Conservation (phyloP, 2,888 invertebrate genomes). For the Dendrolimus pini region DNA sequence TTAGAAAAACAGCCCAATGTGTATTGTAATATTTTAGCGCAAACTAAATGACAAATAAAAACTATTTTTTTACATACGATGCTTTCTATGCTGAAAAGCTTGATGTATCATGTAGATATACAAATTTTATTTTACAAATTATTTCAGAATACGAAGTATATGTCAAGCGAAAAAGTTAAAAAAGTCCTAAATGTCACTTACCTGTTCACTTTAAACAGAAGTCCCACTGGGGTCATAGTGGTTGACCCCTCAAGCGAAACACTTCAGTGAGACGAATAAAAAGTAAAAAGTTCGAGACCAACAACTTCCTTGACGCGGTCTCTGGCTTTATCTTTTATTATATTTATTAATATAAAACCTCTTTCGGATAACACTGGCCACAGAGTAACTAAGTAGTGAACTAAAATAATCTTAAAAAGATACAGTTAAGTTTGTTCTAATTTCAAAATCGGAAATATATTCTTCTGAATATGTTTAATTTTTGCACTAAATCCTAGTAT, state of each 20-base stretch:
- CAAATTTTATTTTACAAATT: too few species aligned
- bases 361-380: background rate
- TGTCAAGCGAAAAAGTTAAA: too few species aligned
- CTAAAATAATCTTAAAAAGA: background rate
- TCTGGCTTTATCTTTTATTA: background rate
- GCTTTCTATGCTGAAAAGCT: too few species aligned
- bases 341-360: background rate
- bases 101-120: too few species aligned
- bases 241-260: conserved; percentile 24
- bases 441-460: background rate
- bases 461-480: background rate
- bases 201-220: conserved; percentile 78
- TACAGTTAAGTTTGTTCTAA: background rate
- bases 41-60: too few species aligned
- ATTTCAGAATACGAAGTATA: too few species aligned
- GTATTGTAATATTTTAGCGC: too few species aligned
- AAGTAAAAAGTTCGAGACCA: conserved; percentile 4
- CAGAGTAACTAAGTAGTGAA: background rate
- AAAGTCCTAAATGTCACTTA: conserved; percentile 30
- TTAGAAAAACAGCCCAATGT: too few species aligned
- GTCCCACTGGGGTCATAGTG: conserved; percentile 75
- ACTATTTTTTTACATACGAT: too few species aligned
- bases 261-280: conserved; percentile 21
- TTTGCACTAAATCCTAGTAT: too few species aligned
- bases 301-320: background rate